These are phyloP conservation scores for Nycticebus coucang DNA, from an alignment of 2,113 vertebrate species.

Conservation along the genomic window DNA sequence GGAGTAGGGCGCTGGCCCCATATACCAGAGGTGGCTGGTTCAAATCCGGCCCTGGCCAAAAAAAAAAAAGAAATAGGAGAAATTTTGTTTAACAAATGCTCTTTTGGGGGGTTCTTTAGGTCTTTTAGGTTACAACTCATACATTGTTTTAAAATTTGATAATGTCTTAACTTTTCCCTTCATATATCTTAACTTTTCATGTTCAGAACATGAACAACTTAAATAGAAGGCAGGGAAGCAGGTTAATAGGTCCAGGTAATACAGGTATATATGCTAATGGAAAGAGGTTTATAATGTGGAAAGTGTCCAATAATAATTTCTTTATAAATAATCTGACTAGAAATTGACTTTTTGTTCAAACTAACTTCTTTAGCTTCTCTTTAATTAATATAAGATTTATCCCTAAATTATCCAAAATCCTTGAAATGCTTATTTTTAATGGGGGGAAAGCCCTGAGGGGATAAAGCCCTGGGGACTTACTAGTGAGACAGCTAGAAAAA, in stretches of 20 bases:
- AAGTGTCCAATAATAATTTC: neutral
- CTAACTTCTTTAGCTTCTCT: slow-evolving; percentile 40
- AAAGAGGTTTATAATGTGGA: neutral
- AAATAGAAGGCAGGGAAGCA: neutral
- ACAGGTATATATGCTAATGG: neutral
- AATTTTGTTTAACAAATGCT: slow-evolving; percentile 40
- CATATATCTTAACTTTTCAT: slow-evolving; percentile 33
- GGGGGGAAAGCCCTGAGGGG: neutral
- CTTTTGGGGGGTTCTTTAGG: neutral
- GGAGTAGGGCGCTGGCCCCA: too few species aligned
- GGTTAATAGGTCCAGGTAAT: neutral
- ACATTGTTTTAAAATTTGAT: neutral
- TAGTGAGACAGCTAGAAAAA: neutral
- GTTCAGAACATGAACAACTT: slow-evolving; percentile 13
- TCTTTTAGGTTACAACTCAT: slow-evolving; percentile 33
- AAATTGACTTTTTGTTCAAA: slow-evolving; percentile 37
- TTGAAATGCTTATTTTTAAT: slow-evolving; percentile 26
- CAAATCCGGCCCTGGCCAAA: too few species aligned
- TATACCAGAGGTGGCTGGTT: too few species aligned
- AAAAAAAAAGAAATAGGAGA: neutral
- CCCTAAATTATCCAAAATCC: slow-evolving; percentile 49
- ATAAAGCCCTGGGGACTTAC: neutral
- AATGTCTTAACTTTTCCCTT: neutral
- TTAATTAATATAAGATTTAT: slow-evolving; percentile 38
- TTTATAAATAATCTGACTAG: slow-evolving; percentile 49